These are phyloP conservation scores for Nebria brevicollis DNA, from an alignment of 2,888 invertebrate species.

Conservation along the genomic window DNA sequence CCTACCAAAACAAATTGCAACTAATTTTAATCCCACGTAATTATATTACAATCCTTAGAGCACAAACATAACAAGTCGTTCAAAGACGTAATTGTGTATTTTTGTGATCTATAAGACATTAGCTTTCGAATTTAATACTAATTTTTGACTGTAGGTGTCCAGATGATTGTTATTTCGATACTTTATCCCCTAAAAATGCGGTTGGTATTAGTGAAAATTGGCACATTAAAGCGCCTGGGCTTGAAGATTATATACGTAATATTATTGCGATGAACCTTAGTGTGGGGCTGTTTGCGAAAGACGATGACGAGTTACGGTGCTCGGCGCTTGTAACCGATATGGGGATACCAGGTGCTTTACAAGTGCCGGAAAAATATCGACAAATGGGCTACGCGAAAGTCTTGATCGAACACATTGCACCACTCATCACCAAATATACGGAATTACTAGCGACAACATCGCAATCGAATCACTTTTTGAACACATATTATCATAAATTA, in stretches of 20 bases:
- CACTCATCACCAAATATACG: too few relatives aligned
- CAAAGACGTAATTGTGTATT: too few relatives aligned
- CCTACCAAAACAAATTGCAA: background rate
- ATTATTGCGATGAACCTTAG: constrained; percentile 1
- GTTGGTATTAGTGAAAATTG: background rate
- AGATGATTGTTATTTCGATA: background rate
- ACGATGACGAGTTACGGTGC: background rate
- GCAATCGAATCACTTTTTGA: too few relatives aligned
- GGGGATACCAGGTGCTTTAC: background rate
- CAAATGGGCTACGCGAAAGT: background rate
- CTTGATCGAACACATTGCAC: too few relatives aligned
- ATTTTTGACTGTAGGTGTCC: too few relatives aligned
- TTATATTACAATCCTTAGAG: background rate
- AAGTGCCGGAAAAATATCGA: background rate
- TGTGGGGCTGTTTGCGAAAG: too few relatives aligned
- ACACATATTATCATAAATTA: too few relatives aligned
- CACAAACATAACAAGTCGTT: too few relatives aligned
- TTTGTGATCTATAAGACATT: background rate
- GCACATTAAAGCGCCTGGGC: background rate
- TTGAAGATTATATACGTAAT: background rate
- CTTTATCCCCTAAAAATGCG: background rate
- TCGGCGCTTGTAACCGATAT: background rate
- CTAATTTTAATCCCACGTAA: background rate
- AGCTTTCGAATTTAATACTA: too few relatives aligned
- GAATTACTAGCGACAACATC: too few relatives aligned